These are phyloP conservation scores for Hypselothyrea guttata DNA, from an alignment of 2,888 invertebrate genomes.

Conservation along the genomic window DNA sequence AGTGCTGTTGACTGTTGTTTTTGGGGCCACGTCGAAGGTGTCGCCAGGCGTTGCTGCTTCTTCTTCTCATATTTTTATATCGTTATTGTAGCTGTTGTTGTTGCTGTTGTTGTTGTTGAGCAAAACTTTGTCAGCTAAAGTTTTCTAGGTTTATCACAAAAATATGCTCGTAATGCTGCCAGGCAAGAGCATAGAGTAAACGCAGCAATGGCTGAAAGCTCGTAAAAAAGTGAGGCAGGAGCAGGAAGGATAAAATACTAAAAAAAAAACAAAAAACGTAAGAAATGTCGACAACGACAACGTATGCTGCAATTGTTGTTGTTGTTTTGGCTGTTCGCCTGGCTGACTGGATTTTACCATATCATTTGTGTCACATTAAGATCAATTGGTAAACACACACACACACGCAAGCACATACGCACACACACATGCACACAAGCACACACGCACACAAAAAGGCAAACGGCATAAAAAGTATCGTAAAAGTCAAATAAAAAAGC, in stretches of 20 bases:
- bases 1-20: conserved; percentile 79
- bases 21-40: conserved; percentile 79
- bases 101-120: conserved; percentile 51
- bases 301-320: conserved; percentile 14
- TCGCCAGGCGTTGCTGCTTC: conserved; percentile 72
- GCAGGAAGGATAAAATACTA: conserved; percentile 52
- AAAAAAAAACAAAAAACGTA: conserved; percentile 72
- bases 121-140: conserved; percentile 47
- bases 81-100: conserved; percentile 23
- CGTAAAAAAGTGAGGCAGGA: neutral
- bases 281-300: conserved; percentile 52
- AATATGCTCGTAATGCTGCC: conserved; percentile 66
- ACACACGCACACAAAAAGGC: conserved; percentile 59
- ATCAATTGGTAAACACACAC: conserved; percentile 80
- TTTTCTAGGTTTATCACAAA: conserved; percentile 68
- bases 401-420: conserved; percentile 10
- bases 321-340: conserved; percentile 21
- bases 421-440: conserved; percentile 3
- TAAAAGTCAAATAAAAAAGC: conserved; percentile 68
- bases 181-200: conserved; percentile 16
- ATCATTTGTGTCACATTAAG: conserved; percentile 82
- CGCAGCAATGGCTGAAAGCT: conserved; percentile 9
- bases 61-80: conserved; percentile 18
- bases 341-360: conserved; percentile 73
- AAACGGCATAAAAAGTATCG: conserved; percentile 71